Percentiles rank a stretch among this genome's conserved stretches.
phyloP scores from a whole-genome alignment of 2,797 vertebrate genomes.

The Chromis chromis region DNA sequence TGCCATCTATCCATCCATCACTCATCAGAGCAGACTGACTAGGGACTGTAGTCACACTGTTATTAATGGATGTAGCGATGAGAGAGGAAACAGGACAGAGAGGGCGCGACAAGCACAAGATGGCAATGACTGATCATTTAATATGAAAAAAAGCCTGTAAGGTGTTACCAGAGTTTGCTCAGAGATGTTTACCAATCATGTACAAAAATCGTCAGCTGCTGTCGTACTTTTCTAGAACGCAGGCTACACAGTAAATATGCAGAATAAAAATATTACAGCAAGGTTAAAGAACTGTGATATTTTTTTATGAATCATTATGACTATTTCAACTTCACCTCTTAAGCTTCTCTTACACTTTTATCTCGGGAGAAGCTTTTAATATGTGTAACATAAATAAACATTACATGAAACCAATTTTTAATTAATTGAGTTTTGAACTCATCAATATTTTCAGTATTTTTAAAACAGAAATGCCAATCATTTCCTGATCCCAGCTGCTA shows the following conservation, averaged over 20 bases:
- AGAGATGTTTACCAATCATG: background rate
- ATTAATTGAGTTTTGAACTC: no score
- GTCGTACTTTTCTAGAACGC: background rate
- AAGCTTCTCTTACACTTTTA: background rate
- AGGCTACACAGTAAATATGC: background rate
- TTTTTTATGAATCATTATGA: background rate
- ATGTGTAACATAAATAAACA: background rate
- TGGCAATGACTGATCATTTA: conserved; percentile 29
- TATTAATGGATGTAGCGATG: conserved; percentile 55
- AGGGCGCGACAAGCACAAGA: conserved; percentile 30
- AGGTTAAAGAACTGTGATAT: background rate
- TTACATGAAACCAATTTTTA: background rate
- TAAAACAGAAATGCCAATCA: no score
- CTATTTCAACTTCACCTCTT: background rate
- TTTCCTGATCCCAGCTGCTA: background rate
- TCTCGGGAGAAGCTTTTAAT: background rate
- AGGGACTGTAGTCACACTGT: conserved; percentile 32
- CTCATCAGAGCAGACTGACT: conserved; percentile 58
- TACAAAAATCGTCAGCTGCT: background rate
- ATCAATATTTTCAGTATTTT: no score
- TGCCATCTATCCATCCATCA: conserved; percentile 61
- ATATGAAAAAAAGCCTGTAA: conserved; percentile 9
- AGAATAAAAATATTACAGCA: background rate
- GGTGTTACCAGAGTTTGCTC: background rate
- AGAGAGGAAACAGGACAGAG: conserved; percentile 26